These are phyloP conservation scores for Chionis minor DNA, from an alignment of 2,113 vertebrate genomes.

Conservation along the genomic window DNA sequence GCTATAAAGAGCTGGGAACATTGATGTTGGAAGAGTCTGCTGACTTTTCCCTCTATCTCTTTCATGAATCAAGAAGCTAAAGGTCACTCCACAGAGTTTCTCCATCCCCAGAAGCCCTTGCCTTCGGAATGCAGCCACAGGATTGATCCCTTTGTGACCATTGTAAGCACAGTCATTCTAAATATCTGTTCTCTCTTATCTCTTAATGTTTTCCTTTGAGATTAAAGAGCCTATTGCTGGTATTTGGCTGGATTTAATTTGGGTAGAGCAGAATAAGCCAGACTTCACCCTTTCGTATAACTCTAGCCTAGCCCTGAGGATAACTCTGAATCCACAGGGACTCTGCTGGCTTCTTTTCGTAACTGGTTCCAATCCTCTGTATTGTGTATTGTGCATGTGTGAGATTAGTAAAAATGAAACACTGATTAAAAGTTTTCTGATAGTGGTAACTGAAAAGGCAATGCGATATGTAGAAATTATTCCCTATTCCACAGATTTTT, in stretches of 20 bases:
- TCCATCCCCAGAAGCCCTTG: not conserved
- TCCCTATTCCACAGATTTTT: not conserved
- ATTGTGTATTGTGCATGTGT: not conserved
- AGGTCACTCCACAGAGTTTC: not conserved
- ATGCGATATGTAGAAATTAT: not conserved
- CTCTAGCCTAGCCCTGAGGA: not conserved
- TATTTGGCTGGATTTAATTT: not conserved
- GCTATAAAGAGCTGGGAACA: not conserved
- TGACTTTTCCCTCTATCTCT: not conserved
- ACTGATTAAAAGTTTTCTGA: not conserved
- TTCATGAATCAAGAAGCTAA: not conserved
- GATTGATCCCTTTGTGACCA: not conserved
- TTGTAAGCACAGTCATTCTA: not conserved
- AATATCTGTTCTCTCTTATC: not conserved
- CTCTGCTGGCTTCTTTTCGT: not conserved
- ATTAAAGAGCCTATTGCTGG: not conserved
- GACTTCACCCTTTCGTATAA: not conserved
- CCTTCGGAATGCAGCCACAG: not conserved
- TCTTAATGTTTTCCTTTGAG: not conserved
- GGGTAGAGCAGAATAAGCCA: not conserved
- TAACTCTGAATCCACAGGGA: not conserved
- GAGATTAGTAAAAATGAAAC: not conserved
- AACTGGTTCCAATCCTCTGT: not conserved
- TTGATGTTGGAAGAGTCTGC: not conserved
- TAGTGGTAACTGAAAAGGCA: not conserved